A percentile compares a stretch with the other conserved stretches of the same genome.
These are phyloP conservation scores for Plagiodera versicolora DNA, from an alignment of 2,888 invertebrate genomes.

Conservation along the genomic window DNA sequence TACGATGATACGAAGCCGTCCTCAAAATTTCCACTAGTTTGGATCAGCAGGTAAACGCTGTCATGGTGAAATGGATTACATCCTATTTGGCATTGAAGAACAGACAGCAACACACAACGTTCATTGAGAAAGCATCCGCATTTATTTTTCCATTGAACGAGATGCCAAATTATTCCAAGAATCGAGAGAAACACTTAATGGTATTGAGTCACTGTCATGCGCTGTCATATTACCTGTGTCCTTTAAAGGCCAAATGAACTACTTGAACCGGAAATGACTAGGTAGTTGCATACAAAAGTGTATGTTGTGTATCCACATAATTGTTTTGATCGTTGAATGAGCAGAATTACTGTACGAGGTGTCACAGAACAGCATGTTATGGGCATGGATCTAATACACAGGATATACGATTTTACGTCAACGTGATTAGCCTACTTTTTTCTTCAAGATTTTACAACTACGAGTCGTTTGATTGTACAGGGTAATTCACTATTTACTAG, in stretches of 20 bases:
- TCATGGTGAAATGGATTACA: conserved; percentile 20
- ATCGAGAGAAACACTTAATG: conserved; percentile 20
- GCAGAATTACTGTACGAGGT: not conserved
- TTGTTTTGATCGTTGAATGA: conserved; percentile 21
- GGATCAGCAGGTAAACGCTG: not conserved
- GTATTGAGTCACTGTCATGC: conserved; percentile 28
- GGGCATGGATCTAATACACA: too few relatives aligned
- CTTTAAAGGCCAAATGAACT: conserved; percentile 37
- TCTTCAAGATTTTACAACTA: too few relatives aligned
- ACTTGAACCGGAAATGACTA: conserved; percentile 16
- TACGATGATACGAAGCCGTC: too few relatives aligned
- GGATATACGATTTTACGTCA: too few relatives aligned
- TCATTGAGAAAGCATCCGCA: conserved; percentile 26
- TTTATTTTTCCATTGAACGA: conserved; percentile 28
- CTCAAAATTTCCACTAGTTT: not conserved
- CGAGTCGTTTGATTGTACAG: too few relatives aligned
- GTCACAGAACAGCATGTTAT: too few relatives aligned
- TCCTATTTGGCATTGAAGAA: conserved; percentile 17
- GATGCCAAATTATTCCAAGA: conserved; percentile 26
- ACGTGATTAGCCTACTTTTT: too few relatives aligned
- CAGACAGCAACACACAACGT: conserved; percentile 18
- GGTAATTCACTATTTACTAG: too few relatives aligned
- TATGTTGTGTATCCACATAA: conserved; percentile 10
- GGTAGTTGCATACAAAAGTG: conserved; percentile 25
- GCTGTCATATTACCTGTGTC: conserved; percentile 38